Evolutionary conservation across 2,888 invertebrate species (phyloP).

Genomic region (Autographa pulchrina): DNA sequence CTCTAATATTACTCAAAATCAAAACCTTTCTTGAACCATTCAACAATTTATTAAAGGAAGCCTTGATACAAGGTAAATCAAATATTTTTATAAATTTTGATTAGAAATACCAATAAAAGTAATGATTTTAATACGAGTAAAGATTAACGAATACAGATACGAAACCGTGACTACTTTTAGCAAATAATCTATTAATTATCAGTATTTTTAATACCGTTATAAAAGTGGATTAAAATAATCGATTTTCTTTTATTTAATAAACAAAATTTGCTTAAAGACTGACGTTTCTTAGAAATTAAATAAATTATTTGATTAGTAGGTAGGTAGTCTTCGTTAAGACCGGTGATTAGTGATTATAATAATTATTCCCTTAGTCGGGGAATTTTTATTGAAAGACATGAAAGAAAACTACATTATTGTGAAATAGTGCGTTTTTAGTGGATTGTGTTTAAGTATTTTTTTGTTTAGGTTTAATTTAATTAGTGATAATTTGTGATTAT

Average conservation of each 20-base stretch:
- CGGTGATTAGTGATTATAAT: background rate
- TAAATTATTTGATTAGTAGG: background rate
- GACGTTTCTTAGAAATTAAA: background rate
- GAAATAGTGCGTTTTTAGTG: background rate
- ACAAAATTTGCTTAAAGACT: background rate
- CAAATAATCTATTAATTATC: background rate
- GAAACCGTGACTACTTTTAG: background rate
- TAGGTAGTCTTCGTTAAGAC: background rate
- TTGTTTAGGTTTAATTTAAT: too few species aligned
- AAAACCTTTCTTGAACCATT: too few species aligned
- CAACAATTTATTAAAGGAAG: too few species aligned
- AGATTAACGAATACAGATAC: background rate
- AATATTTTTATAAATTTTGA: background rate
- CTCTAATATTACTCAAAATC: too few species aligned
- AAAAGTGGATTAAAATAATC: background rate
- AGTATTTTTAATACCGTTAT: background rate
- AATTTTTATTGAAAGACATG: background rate
- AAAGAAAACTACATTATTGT: background rate
- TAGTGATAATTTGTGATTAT: too few species aligned
- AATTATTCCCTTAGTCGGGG: background rate
- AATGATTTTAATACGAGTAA: background rate
- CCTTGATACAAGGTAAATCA: too few species aligned
- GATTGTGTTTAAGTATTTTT: too few species aligned
- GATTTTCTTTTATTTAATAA: background rate
- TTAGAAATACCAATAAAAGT: background rate